phyloP scores from a whole-genome alignment of 2,113 vertebrate species.

The Coracopsis vasa region DNA sequence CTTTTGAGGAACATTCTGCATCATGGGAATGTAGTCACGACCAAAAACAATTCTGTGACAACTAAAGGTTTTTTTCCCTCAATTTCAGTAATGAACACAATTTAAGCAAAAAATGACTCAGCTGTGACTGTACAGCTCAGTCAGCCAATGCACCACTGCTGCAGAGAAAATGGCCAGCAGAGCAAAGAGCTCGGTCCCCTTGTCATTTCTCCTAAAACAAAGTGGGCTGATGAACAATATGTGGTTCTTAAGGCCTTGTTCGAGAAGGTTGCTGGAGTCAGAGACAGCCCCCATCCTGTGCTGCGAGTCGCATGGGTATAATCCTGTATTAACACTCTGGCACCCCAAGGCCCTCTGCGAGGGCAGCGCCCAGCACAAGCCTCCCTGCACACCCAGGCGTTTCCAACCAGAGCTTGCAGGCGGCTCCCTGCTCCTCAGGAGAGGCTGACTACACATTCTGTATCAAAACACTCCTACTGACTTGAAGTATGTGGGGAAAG shows the following conservation, averaged over 20 bases:
- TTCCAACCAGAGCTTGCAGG: background rate
- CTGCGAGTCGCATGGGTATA: background rate
- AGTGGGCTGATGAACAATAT: rapidly evolving
- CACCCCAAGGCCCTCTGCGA: background rate
- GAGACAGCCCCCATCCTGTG: rapidly evolving
- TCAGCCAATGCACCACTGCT: background rate
- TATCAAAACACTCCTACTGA: conserved; percentile 20
- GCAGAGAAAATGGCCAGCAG: background rate
- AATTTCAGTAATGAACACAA: background rate
- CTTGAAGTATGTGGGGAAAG: background rate
- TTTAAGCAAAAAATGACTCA: conserved; percentile 34
- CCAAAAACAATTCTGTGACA: background rate
- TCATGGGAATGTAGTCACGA: background rate
- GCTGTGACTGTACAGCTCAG: background rate
- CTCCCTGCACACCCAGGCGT: rapidly evolving
- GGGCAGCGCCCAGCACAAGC: background rate
- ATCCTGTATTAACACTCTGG: rapidly evolving
- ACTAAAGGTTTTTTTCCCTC: background rate
- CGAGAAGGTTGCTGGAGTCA: background rate
- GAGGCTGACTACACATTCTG: background rate
- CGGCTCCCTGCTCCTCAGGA: background rate
- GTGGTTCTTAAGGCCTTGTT: background rate
- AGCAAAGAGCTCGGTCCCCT: background rate
- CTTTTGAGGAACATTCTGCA: background rate
- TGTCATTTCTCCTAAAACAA: background rate